These are phyloP conservation scores for Gobio occitaniae DNA, from an alignment of 2,797 vertebrate species.

Conservation along the genomic window DNA sequence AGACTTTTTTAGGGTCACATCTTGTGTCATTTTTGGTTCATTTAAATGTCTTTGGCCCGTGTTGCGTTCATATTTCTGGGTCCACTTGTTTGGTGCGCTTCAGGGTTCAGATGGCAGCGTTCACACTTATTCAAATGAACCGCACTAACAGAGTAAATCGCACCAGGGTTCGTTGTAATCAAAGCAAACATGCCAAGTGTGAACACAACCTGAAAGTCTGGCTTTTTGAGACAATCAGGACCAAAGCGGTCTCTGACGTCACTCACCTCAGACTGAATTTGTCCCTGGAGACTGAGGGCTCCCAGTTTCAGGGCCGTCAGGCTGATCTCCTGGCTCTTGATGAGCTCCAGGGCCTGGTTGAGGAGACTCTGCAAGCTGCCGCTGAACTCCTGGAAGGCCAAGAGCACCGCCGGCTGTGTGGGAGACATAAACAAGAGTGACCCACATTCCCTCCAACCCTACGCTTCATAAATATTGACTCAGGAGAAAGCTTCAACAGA, in stretches of 20 bases:
- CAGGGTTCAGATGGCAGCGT: too few species aligned
- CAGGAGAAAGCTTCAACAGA: neutral
- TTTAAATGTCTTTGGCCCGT: too few species aligned
- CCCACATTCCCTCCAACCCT: neutral
- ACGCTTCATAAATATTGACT: neutral
- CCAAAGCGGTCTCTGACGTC: neutral
- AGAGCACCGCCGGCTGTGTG: constrained; percentile 86
- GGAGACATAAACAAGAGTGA: neutral
- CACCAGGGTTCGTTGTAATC: too few species aligned
- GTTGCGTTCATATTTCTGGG: too few species aligned
- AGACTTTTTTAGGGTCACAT: too few species aligned
- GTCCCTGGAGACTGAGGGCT: constrained; percentile 85
- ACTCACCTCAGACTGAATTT: constrained; percentile 76
- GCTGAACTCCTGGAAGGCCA: constrained; percentile 89
- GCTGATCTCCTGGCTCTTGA: constrained; percentile 87
- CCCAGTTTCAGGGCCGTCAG: constrained; percentile 89
- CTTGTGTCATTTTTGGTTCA: too few species aligned
- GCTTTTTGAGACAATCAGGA: neutral
- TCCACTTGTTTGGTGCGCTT: too few species aligned
- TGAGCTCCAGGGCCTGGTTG: constrained; percentile 84
- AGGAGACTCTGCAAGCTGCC: constrained; percentile 87
- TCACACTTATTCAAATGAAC: too few species aligned
- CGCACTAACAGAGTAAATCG: too few species aligned
- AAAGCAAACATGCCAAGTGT: too few species aligned
- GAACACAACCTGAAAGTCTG: too few species aligned